Percentiles rank a stretch among this genome's conserved stretches.
Evolutionary conservation across 2,113 vertebrate species (phyloP).

Genomic region (Barbus barbus): DNA sequence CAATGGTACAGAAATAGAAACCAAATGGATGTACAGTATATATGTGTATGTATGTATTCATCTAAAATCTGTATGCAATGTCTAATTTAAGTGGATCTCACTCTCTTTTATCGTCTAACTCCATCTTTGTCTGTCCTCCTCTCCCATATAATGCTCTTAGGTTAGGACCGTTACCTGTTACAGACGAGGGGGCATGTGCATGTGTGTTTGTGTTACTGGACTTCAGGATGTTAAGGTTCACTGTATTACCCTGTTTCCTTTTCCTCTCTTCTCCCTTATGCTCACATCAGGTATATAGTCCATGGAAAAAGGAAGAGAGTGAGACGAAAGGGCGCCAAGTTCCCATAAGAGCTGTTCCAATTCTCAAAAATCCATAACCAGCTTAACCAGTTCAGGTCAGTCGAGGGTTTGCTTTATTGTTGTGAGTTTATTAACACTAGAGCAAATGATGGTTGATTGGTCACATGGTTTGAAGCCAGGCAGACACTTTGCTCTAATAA

Average conservation of each 20-base stretch:
- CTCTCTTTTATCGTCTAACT: not conserved
- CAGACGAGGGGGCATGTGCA: not conserved
- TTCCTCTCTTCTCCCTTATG: constrained; percentile 51
- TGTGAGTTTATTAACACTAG: constrained; percentile 33
- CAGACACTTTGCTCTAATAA: constrained; percentile 66
- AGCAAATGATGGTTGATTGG: constrained; percentile 44
- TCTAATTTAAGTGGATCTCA: not conserved
- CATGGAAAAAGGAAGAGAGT: constrained; percentile 69
- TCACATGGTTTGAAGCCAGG: constrained; percentile 47
- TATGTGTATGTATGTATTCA: not conserved
- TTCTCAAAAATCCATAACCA: constrained; percentile 13
- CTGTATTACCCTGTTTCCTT: constrained; percentile 57
- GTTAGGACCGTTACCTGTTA: constrained; percentile 5
- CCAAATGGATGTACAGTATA: not conserved
- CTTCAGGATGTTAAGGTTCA: constrained; percentile 51
- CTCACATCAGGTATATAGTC: constrained; percentile 62
- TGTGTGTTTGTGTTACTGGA: constrained; percentile 2
- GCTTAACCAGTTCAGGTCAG: not conserved
- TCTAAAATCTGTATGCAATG: not conserved
- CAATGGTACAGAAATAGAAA: not conserved
- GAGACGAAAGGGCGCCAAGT: constrained; percentile 71
- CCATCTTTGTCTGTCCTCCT: not conserved
- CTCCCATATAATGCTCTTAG: not conserved
- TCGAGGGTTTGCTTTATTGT: not conserved
- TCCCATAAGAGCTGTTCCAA: constrained; percentile 66